Percentiles rank a stretch among this genome's conserved stretches.
These are phyloP conservation scores for Taenioides sp. DNA, from an alignment of 2,797 vertebrate genomes.

Conservation along the genomic window DNA sequence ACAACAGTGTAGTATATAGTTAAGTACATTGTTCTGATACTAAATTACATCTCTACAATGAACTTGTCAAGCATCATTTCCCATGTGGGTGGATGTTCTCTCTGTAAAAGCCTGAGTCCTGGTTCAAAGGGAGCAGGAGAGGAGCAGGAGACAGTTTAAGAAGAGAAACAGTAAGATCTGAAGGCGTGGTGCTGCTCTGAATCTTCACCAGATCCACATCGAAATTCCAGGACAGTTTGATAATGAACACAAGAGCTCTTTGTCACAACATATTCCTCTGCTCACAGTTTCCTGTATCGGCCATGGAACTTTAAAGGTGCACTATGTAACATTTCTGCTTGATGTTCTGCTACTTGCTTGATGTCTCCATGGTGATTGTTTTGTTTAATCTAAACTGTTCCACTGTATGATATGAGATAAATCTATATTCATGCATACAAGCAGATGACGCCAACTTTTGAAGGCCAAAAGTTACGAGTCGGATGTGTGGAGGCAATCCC, in stretches of 20 bases:
- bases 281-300: not conserved
- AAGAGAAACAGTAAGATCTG: conserved; percentile 53
- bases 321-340: too few relatives aligned
- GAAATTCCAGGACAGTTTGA: conserved; percentile 42
- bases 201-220: conserved; percentile 37
- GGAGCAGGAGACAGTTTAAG: conserved; percentile 56
- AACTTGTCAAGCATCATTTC: conserved; percentile 52
- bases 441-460: too few relatives aligned
- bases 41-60: not conserved
- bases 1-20: too few relatives aligned
- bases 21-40: not conserved
- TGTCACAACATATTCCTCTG: conserved; percentile 9
- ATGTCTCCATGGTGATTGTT: too few relatives aligned
- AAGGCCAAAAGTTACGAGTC: too few relatives aligned
- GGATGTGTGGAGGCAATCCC: too few relatives aligned
- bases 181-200: conserved; percentile 46
- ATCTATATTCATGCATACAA: too few relatives aligned
- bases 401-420: too few relatives aligned
- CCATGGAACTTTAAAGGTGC: not conserved
- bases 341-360: too few relatives aligned
- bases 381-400: too few relatives aligned
- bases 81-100: conserved; percentile 12
- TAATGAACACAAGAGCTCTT: conserved; percentile 6
- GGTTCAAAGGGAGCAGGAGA: conserved; percentile 47
- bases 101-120: conserved; percentile 53